A percentile compares a stretch with the other conserved stretches of the same genome.
Evolutionary conservation across 2,797 vertebrate genomes (phyloP).

Genomic region (Toxotes lorentzi): DNA sequence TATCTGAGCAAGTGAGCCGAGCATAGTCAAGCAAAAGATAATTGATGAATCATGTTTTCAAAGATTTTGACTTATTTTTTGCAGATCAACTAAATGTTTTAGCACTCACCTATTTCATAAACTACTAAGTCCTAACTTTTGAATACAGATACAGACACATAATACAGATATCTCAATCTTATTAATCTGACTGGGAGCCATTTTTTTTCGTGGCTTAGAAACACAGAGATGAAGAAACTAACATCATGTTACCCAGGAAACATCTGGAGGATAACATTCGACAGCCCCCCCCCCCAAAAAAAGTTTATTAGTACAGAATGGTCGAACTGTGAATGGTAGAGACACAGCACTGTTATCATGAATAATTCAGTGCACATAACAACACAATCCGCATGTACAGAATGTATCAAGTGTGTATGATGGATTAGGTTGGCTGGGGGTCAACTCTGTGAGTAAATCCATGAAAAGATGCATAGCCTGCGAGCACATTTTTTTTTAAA

Average conservation of each 20-base stretch:
- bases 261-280: constrained; percentile 23
- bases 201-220: not conserved
- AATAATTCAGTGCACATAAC: constrained; percentile 28
- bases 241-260: constrained; percentile 11
- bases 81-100: not conserved
- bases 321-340: constrained; percentile 15
- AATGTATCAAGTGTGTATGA: not conserved
- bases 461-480: constrained; percentile 54
- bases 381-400: not conserved
- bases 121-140: not conserved
- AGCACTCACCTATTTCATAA: not conserved
- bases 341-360: constrained; percentile 19
- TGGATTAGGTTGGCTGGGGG: constrained; percentile 8
- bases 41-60: not conserved
- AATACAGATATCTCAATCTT: not conserved
- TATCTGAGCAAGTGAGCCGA: not conserved
- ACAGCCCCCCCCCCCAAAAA: constrained; percentile 34
- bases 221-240: not conserved
- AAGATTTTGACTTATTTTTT: not conserved
- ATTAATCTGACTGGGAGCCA: not conserved
- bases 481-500: constrained; percentile 44
- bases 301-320: constrained; percentile 61
- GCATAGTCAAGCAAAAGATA: not conserved
- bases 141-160: not conserved
- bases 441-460: constrained; percentile 41